These are phyloP conservation scores for Acrocephalus kingi DNA, from an alignment of 2,113 vertebrate species.

Conservation along the genomic window DNA sequence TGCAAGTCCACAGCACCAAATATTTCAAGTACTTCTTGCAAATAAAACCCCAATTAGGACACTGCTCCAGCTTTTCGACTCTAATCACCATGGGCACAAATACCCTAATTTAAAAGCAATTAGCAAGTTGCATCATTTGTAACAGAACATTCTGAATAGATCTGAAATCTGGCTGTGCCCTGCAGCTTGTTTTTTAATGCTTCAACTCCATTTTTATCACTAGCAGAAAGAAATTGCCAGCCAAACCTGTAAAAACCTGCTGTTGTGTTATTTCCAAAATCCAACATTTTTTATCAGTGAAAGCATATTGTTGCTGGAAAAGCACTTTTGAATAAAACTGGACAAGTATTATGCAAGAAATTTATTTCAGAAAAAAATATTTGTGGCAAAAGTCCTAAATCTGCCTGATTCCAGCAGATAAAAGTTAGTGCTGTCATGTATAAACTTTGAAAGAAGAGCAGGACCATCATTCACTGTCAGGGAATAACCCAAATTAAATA, in stretches of 20 bases:
- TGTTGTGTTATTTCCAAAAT: neutral
- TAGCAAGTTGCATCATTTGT: neutral
- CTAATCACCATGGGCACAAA: slow-evolving; percentile 6
- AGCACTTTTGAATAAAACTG: neutral
- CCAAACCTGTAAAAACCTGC: neutral
- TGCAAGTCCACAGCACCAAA: neutral
- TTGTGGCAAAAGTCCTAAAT: neutral
- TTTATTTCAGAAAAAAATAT: neutral
- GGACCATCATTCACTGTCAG: neutral
- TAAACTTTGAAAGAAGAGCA: neutral
- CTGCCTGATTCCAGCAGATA: neutral
- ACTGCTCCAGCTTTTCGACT: neutral
- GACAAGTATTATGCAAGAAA: neutral
- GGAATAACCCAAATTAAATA: neutral
- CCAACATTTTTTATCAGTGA: neutral
- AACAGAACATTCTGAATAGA: slow-evolving; percentile 32
- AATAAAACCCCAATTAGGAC: neutral
- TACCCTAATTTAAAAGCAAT: slow-evolving; percentile 25
- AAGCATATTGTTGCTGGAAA: neutral
- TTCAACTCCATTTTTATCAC: neutral
- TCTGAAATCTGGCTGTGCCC: slow-evolving; percentile 14
- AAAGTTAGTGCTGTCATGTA: neutral
- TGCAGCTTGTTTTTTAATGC: neutral
- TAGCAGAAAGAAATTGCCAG: neutral
- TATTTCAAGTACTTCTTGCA: neutral